Base-by-base conservation (phyloP, 1,140 invertebrate species). In the Steinernema khuongi region DNA sequence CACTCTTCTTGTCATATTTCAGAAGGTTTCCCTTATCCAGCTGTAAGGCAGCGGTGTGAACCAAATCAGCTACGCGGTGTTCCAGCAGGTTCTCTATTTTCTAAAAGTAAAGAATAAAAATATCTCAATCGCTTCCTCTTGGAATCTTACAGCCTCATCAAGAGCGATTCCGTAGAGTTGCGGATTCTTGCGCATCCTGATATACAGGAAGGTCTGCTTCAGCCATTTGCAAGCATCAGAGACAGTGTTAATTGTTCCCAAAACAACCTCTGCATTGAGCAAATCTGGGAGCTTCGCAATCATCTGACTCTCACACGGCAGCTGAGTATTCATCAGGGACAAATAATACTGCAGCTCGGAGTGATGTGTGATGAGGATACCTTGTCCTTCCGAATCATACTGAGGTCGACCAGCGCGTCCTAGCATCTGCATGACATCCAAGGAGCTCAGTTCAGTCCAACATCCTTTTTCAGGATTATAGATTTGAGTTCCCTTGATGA, bases 301-400 rank as follows among this genome's bases (percentile, higher is more conserved):
- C 81, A 90, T 86, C 83, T 90, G 89, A 75, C 88, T 88, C 80
- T 90, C 89, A 70, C 90, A 87, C 0, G 89, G 89, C 31, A 90
- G 81, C 85, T 87, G 26, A 85, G 99, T 95, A 88, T 99, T 99
- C 74, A 99, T 88, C 26, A 99, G 88, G 0, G 95, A 98, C 14
- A 99, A 88, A 87, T 99, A 99, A 86, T 96, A 99, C 83, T 98
- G 96, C 1, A 99, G 88, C 87, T 99, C 96, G 79, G 93, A 94
- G 86, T 99, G 96, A 86, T 98, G 98, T 0, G 97, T 99, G 32
- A 99, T 96, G 18, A 99, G 89, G 79, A 99, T 98, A 83, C 96
- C 97, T 88, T 97, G 94, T 76, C 97, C 97, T 87, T 97, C 96
- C 0, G 93, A 95, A 81, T 99, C 96, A 87, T 98, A 99, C 86